Evolutionary conservation across 2,113 vertebrate genomes (phyloP).

Genomic region (Phodopus roborovskii): DNA sequence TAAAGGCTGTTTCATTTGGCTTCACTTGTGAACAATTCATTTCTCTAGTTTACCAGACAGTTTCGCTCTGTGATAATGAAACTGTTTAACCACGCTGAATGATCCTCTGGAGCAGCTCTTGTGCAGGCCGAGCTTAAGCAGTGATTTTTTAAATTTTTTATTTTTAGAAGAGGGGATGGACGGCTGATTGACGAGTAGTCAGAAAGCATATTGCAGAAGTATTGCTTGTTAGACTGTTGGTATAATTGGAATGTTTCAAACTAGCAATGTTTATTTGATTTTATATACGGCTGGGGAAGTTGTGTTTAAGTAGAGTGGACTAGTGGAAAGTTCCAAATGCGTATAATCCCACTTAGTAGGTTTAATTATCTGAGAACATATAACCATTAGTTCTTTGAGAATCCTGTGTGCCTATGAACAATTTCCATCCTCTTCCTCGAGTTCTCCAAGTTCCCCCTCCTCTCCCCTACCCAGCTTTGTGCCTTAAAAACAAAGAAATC

Average conservation of each 20-base stretch:
- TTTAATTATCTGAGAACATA: background rate
- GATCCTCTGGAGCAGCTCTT: background rate
- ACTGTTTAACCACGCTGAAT: background rate
- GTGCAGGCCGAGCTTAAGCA: rapidly evolving
- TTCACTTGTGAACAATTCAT: background rate
- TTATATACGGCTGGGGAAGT: background rate
- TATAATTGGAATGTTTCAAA: too few species aligned
- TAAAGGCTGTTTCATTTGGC: background rate
- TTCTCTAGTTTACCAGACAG: background rate
- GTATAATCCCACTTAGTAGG: background rate
- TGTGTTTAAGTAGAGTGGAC: background rate
- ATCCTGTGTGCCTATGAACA: background rate
- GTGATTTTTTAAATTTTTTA: too few species aligned
- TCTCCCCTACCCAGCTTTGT: background rate
- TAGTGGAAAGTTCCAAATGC: background rate
- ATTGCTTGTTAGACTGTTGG: background rate
- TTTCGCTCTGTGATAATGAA: background rate
- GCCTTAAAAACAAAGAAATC: background rate
- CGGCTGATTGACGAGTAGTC: rapidly evolving
- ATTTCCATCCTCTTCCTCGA: background rate
- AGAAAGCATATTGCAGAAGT: background rate
- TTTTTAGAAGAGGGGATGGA: background rate
- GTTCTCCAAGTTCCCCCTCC: background rate
- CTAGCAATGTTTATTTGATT: background rate
- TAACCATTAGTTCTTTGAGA: background rate